These are phyloP conservation scores for Lichenostomus cassidix DNA, from an alignment of 2,113 vertebrate species.

Conservation along the genomic window DNA sequence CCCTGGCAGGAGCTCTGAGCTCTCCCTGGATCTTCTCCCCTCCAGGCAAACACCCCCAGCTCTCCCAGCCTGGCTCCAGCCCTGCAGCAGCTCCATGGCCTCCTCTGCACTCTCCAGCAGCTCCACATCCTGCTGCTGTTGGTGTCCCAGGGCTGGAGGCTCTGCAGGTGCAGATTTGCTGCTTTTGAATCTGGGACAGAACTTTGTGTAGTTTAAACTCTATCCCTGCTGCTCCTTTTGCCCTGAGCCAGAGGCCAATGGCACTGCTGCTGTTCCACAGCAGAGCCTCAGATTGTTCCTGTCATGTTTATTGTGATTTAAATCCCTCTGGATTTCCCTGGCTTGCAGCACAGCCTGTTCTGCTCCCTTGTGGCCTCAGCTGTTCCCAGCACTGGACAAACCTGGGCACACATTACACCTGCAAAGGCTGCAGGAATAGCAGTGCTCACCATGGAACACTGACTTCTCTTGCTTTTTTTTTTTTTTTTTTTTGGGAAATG, in stretches of 20 bases:
- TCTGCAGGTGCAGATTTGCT: not conserved
- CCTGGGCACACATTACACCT: not conserved
- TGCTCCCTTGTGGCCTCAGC: not conserved
- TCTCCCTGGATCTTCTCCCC: not conserved
- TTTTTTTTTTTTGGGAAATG: not conserved
- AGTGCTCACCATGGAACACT: accelerated
- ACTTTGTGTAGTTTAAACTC: not conserved
- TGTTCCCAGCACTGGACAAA: not conserved
- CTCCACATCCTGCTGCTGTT: not conserved
- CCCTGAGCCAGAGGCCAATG: not conserved
- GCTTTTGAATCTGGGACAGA: not conserved
- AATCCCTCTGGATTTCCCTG: not conserved
- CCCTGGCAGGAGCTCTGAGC: not conserved
- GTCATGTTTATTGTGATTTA: not conserved
- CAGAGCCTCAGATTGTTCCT: not conserved
- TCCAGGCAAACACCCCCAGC: not conserved
- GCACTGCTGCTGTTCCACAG: accelerated
- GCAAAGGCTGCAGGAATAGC: not conserved
- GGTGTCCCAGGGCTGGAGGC: not conserved
- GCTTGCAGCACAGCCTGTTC: not conserved
- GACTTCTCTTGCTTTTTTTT: too few relatives aligned
- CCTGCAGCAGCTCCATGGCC: not conserved
- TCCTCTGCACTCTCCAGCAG: not conserved
- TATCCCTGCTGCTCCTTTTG: not conserved
- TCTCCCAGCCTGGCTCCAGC: not conserved